Base-by-base conservation (phyloP, 2,113 vertebrate species). In the Arenaria interpres region DNA sequence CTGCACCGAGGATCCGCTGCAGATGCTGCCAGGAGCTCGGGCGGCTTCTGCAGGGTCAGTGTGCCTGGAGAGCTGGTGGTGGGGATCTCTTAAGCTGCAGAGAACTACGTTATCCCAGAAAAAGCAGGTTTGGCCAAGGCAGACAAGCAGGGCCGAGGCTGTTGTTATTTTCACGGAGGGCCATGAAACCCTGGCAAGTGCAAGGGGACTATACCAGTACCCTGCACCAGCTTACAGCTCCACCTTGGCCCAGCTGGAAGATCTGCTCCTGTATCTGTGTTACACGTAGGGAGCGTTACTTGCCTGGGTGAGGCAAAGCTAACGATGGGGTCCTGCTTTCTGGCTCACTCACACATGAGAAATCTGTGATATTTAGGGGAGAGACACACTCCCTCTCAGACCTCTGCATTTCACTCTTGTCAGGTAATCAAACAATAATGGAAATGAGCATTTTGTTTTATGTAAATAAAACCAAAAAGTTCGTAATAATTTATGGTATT, bases 401-500 rank as follows among this genome's bases (percentile, higher is more conserved):
- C 14, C 72, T 18, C 82, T 60, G 71, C 78, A 35, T 92, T 88
- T 72, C 90, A 88, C n/a, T 46, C 39, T 46, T 81, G 68, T 86
- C 71, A 81, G 84, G 84, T 96, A 87, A 85, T 88, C 86, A 91
- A 74, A 77, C 80, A 76, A 83, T 85, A 96, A 93, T 48, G 87
- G 68, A 90, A 95, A 96, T 46, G 18, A 95, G 91, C 75, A 35
- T 89, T 96, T 91, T 92, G 82, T 62, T 96, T 96, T 85, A 87
- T 88, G 94, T 96, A 95, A 97, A 96, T 89, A 97, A 95, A 94
- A 80, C 3, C 51, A 96, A 96, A 96, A 95, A 88, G 79, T 84
- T 78, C 53, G 75, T 88, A 69, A 35, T 95, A 80, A 94, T 94
- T 96, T 86, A 92, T 91, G 39, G 66, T 75, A 78, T 95, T 96